Percentiles rank a stretch among this genome's conserved stretches.
These are phyloP conservation scores for Furcula furcula DNA, from an alignment of 2,888 invertebrate genomes.

Conservation along the genomic window DNA sequence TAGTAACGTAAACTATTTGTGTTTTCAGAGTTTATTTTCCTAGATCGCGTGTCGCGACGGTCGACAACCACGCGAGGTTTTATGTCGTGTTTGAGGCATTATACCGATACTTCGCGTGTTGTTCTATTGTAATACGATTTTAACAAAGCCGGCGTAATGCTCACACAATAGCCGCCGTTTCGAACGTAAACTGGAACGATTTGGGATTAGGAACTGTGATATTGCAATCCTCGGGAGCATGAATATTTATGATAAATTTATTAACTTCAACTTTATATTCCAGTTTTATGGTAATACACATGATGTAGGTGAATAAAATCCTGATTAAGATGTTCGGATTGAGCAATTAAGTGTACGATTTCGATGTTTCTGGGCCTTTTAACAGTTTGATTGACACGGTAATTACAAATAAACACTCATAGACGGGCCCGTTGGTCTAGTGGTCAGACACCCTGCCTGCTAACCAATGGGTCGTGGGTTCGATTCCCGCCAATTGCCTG, in stretches of 20 bases:
- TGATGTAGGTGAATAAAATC: not conserved
- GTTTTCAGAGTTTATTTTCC: constrained; percentile 35
- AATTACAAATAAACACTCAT: too few relatives aligned
- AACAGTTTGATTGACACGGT: constrained; percentile 47
- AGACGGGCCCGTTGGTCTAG: too few relatives aligned
- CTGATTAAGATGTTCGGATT: not conserved
- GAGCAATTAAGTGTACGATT: not conserved
- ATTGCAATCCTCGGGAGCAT: constrained; percentile 32
- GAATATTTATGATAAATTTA: constrained; percentile 19
- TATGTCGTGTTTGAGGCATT: constrained; percentile 51
- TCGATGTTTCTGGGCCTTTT: constrained; percentile 1
- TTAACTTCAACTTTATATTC: constrained; percentile 3
- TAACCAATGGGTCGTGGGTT: too few relatives aligned
- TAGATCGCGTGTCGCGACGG: constrained; percentile 51
- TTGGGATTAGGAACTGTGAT: constrained; percentile 45
- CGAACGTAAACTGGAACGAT: constrained; percentile 64
- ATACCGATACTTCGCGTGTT: constrained; percentile 73
- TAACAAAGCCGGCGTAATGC: constrained; percentile 67
- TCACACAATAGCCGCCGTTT: constrained; percentile 63
- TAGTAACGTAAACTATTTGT: constrained; percentile 21
- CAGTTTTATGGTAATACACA: not conserved
- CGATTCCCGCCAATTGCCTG: too few relatives aligned
- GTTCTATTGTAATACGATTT: constrained; percentile 69
- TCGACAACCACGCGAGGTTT: constrained; percentile 44
- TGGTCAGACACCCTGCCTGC: too few relatives aligned